A percentile compares a stretch with the other conserved stretches of the same genome.
Evolutionary conservation across 2,113 vertebrate species (phyloP).

Genomic region (Saccopteryx leptura): DNA sequence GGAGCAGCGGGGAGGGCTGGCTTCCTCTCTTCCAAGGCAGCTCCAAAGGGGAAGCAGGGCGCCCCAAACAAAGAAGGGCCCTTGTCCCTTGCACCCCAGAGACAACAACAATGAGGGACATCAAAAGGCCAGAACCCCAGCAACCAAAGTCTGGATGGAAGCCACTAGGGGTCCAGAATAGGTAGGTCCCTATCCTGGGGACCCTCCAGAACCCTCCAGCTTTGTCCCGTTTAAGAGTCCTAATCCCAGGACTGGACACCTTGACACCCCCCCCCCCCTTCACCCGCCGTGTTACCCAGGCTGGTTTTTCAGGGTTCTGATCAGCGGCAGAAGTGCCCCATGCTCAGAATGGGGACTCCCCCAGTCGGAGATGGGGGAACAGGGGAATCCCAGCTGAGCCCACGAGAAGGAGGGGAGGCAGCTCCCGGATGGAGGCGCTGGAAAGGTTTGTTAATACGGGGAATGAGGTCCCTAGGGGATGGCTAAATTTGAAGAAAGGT

Average conservation of each 20-base stretch:
- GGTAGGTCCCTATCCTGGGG: not conserved
- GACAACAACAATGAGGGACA: not conserved
- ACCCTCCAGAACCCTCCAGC: not conserved
- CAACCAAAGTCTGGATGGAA: not conserved
- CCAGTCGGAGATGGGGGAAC: not conserved
- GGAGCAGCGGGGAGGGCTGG: not conserved
- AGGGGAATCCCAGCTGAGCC: slow-evolving; percentile 64
- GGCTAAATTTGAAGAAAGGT: not conserved
- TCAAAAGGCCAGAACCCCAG: not conserved
- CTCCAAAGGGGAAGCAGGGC: not conserved
- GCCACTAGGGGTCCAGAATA: not conserved
- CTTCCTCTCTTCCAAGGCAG: not conserved
- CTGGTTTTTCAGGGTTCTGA: not conserved
- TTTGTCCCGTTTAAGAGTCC: not conserved
- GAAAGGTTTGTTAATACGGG: not conserved
- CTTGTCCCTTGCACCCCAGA: not conserved
- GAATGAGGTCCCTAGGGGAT: not conserved
- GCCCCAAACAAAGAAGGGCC: slow-evolving; percentile 58
- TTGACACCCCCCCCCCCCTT: not conserved
- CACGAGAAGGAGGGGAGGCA: not conserved
- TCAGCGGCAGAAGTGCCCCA: not conserved
- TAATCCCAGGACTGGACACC: not conserved
- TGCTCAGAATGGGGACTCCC: not conserved
- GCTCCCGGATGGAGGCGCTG: not conserved
- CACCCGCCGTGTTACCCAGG: not conserved